Base-by-base conservation (phyloP, 2,113 vertebrate genomes). In the Cynoglossus semilaevis region DNA sequence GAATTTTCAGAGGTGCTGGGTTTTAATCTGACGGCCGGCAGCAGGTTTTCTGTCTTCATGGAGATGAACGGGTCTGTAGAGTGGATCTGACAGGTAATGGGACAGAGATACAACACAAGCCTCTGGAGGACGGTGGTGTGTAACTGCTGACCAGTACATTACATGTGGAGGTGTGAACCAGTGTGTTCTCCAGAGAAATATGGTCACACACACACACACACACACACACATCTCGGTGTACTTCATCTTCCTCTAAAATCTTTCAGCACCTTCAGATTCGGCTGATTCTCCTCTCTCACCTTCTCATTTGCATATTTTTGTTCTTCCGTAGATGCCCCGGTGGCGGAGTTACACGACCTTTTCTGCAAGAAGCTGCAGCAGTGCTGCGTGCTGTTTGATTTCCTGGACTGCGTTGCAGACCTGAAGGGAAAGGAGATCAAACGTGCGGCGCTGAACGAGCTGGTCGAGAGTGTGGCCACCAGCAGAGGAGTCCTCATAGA, bases 361-460 rank as follows among this genome's bases (percentile, higher is more conserved):
- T 93, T 96, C 85, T 94, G 93, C 79, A 93, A 95, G 90, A 96
- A 96, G 89, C 88, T 96, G 69, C 93, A 95, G 88, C 94, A 96
- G 80, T 96, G 94, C 65, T 94, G 93, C 50, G 92, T 95, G 74
- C 86, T 95, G 65, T 96, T 96, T 37, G 94, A 96, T 84, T 96
- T 96, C 85, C 85, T 96, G 87, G 95, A 96, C 90, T 95, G 93
- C 37, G 95, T 96, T 59, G 94, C 94, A 0, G 94, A 96, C 90
- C 90, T 96, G 54, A 96, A 96, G 84, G 94, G 94, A 54, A 96
- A 96, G 85, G 94, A 96, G 89, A 93, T 96, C 85, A 96, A 96
- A 80, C 91, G 94, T 13, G 93, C 94, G 0, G 94, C 94, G 0
- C 91, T 96, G 62, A 96, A 94, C 1, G 94, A 96, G 70, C 91